Percentiles rank a stretch among this genome's conserved stretches.
These are phyloP conservation scores for Nylanderia fulva DNA, from an alignment of 1,140 invertebrate species.

Conservation along the genomic window DNA sequence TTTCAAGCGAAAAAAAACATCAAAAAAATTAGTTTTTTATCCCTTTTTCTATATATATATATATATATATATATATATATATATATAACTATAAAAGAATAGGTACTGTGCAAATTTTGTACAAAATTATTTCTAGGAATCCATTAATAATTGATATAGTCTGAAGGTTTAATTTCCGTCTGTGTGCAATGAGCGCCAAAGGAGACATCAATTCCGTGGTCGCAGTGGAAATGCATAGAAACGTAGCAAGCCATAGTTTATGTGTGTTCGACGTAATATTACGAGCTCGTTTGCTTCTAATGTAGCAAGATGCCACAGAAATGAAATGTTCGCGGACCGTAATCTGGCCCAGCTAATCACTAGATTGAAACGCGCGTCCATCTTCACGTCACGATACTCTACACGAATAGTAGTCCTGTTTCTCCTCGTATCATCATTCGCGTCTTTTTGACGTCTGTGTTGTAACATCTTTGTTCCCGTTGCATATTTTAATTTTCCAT, in stretches of 20 bases:
- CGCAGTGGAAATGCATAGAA: constrained; percentile 2
- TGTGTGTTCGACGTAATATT: constrained; percentile 24
- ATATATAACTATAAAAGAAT: constrained; percentile 15
- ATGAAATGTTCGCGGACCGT: constrained; percentile 27
- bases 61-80: too few species aligned
- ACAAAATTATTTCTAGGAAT: not conserved
- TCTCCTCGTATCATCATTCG: not conserved
- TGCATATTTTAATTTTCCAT: constrained; percentile 63
- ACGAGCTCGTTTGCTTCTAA: constrained; percentile 48
- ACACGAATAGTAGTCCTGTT: not conserved
- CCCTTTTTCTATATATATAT: not conserved
- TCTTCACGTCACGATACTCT: constrained; percentile 44
- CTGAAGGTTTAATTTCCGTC: not conserved
- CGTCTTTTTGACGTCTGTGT: not conserved
- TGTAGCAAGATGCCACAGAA: constrained; percentile 51
- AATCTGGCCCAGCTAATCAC: constrained; percentile 39
- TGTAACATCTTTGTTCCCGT: constrained; percentile 50
- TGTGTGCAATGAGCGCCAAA: not conserved
- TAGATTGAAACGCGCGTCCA: constrained; percentile 51
- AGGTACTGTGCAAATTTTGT: not conserved
- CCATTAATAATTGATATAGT: constrained; percentile 7
- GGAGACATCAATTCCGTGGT: constrained; percentile 23
- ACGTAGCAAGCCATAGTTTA: constrained; percentile 28
- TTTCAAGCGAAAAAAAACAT: not conserved
- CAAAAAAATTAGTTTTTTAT: not conserved